These are phyloP conservation scores for Pseudomyrmex concolor DNA, from an alignment of 1,140 invertebrate species.

Conservation along the genomic window DNA sequence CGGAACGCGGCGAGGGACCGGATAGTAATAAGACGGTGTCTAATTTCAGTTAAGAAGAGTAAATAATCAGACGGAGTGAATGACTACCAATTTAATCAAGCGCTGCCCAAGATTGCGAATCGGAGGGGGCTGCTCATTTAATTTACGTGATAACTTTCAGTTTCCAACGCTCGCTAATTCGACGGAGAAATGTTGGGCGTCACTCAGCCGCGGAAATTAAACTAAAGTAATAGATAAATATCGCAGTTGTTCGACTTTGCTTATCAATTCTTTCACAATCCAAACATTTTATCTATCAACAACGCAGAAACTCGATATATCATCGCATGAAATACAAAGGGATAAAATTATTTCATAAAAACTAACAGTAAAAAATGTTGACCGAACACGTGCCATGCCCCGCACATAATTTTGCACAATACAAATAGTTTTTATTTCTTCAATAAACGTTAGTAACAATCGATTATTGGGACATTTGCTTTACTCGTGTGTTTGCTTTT, in stretches of 20 bases:
- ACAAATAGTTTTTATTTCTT: not conserved
- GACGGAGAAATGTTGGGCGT: not conserved
- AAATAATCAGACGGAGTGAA: conserved; percentile 73
- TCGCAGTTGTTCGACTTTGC: not conserved
- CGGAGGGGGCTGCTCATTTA: conserved; percentile 59
- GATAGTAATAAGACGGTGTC: conserved; percentile 67
- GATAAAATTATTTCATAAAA: no score
- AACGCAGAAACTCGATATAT: no score
- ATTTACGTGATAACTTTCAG: conserved; percentile 66
- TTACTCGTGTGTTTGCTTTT: no score
- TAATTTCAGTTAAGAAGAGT: conserved; percentile 75
- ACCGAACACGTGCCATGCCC: no score
- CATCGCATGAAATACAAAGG: no score
- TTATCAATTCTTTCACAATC: not conserved
- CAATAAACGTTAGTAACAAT: not conserved
- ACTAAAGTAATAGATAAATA: conserved; percentile 12
- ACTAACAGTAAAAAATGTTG: no score
- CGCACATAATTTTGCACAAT: not conserved
- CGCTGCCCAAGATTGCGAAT: conserved; percentile 68
- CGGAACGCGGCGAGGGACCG: conserved; percentile 5
- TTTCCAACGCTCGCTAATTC: conserved; percentile 55
- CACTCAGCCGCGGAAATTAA: conserved; percentile 17
- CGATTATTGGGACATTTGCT: no score
- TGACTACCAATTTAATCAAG: conserved; percentile 74
- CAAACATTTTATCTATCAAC: no score